phyloP scores from a whole-genome alignment of 2,888 invertebrate genomes.

The Lasioglossum leucozonium region DNA sequence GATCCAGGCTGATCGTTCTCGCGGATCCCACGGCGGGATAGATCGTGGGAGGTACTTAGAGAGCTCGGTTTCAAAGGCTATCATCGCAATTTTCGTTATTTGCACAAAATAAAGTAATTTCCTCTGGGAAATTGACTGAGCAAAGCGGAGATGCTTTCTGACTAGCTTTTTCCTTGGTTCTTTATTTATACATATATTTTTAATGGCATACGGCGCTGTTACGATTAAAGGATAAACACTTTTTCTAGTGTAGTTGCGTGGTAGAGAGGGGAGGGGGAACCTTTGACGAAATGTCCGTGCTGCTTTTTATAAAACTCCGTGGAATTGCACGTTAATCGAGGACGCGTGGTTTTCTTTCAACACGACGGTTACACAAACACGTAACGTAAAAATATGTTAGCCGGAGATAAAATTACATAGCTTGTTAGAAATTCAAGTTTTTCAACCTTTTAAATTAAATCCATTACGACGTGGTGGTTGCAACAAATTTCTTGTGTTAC shows the following conservation, averaged over 20 bases:
- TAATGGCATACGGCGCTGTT: background rate
- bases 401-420: background rate
- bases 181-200: background rate
- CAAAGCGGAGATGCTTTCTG: background rate
- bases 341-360: background rate
- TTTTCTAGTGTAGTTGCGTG: background rate
- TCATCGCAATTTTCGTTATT: background rate
- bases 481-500: background rate
- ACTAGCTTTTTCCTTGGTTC: background rate
- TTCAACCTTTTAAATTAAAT: background rate
- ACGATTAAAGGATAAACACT: background rate
- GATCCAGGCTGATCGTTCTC: background rate
- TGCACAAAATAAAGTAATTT: slow-evolving; percentile 12
- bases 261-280: background rate
- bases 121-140: background rate
- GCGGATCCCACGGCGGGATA: background rate
- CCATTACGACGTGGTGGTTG: background rate
- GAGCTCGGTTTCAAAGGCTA: background rate
- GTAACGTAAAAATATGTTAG: background rate
- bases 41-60: background rate
- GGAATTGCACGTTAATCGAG: background rate
- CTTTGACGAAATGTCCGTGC: background rate
- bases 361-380: background rate
- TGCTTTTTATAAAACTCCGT: background rate
- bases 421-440: background rate